These are phyloP conservation scores for Oophaga pumilio DNA, from an alignment of 2,113 vertebrate species.

Conservation along the genomic window DNA sequence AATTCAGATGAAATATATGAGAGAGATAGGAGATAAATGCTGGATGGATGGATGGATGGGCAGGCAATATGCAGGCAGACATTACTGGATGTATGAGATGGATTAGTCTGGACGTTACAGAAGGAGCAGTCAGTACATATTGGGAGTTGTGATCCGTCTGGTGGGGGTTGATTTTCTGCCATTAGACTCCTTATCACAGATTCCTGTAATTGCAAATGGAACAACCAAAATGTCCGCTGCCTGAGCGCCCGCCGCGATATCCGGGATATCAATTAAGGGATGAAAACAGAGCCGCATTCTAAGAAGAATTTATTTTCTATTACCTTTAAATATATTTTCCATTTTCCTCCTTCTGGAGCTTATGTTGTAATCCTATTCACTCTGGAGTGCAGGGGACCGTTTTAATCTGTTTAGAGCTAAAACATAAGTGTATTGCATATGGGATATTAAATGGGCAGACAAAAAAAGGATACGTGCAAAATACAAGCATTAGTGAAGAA, in stretches of 20 bases:
- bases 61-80: no score
- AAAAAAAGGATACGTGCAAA: slow-evolving; percentile 14
- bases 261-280: slow-evolving; percentile 48
- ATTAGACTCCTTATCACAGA: neutral
- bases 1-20: neutral
- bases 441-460: slow-evolving; percentile 25
- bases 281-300: slow-evolving; percentile 31
- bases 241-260: neutral
- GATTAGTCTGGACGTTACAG: neutral
- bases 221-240: neutral
- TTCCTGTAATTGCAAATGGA: neutral
- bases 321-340: slow-evolving; percentile 54
- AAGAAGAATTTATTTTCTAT: slow-evolving; percentile 53
- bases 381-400: slow-evolving; percentile 37
- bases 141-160: neutral
- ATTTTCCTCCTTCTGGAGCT: slow-evolving; percentile 50
- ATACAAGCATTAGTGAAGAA: slow-evolving; percentile 25
- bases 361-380: slow-evolving; percentile 50
- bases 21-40: neutral
- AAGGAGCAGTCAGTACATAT: neutral
- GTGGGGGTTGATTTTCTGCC: neutral
- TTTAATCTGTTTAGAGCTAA: slow-evolving; percentile 54
- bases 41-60: neutral
- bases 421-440: slow-evolving; percentile 48
- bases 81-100: neutral